Conservation (phyloP, 2,888 invertebrate genomes). For the Muscina levida region DNA sequence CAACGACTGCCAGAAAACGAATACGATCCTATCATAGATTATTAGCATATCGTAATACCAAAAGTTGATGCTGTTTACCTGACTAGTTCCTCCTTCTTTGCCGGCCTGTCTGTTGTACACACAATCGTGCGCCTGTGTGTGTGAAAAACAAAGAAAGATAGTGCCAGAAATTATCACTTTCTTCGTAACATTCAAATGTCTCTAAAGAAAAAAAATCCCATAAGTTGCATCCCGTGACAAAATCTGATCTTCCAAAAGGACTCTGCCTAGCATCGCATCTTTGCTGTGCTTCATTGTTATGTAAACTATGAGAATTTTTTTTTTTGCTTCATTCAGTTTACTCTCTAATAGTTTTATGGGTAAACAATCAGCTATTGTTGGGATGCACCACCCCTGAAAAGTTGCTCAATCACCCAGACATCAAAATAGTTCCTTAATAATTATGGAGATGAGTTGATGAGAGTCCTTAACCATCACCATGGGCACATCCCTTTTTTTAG, state of each 20-base stretch:
- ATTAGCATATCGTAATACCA: constrained; percentile 50
- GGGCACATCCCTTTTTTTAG: constrained; percentile 52
- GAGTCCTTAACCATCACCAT: constrained; percentile 57
- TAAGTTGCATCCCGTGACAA: constrained; percentile 34
- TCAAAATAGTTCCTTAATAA: constrained; percentile 54
- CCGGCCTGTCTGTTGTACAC: background rate
- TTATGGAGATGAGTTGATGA: background rate
- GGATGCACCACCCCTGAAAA: constrained; percentile 56
- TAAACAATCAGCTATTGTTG: constrained; percentile 38
- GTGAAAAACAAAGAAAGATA: constrained; percentile 37
- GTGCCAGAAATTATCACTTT: constrained; percentile 61
- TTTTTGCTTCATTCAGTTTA: constrained; percentile 25
- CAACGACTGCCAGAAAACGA: background rate
- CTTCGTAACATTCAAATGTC: constrained; percentile 36
- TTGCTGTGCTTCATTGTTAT: constrained; percentile 54
- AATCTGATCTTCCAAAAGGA: constrained; percentile 38
- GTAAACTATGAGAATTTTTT: constrained; percentile 65
- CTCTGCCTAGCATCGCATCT: constrained; percentile 24
- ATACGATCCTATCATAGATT: constrained; percentile 32
- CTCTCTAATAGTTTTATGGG: constrained; percentile 41
- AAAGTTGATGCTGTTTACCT: constrained; percentile 44
- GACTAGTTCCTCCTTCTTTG: constrained; percentile 14
- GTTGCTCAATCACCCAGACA: constrained; percentile 19
- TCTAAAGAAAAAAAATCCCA: constrained; percentile 21
- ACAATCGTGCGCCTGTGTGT: too few relatives aligned